Conservation (phyloP, 53 echinoderm and acorn worm genomes). For the Hippasteria phrygiana region DNA sequence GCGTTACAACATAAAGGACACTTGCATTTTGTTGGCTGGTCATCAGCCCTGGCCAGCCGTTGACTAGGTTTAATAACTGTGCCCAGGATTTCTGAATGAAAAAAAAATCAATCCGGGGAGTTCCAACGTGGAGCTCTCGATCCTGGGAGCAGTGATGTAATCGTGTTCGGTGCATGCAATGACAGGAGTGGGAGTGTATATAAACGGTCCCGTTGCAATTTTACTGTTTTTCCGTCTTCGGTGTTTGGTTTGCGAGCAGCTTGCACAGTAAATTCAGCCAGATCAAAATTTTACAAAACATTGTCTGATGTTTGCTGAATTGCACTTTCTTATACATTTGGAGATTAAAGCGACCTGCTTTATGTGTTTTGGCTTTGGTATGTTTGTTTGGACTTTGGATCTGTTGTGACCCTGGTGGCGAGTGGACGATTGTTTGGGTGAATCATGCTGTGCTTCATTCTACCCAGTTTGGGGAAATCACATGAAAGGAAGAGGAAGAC, state of each 20-base stretch:
- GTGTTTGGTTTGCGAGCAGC: neutral
- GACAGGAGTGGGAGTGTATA: neutral
- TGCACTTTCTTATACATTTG: neutral
- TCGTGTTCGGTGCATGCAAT: neutral
- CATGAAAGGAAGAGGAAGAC: slow-evolving; percentile 27
- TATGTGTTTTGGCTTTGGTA: slow-evolving; percentile 14
- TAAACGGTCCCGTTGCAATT: slow-evolving; percentile 6
- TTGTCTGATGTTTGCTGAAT: neutral
- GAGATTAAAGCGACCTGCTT: neutral
- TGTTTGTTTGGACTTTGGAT: slow-evolving; percentile 14
- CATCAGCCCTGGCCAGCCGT: neutral
- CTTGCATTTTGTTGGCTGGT: neutral
- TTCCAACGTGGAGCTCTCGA: slow-evolving; percentile 52
- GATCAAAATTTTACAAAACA: neutral
- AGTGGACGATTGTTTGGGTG: neutral
- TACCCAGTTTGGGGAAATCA: slow-evolving; percentile 30
- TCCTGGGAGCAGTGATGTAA: slow-evolving; percentile 52
- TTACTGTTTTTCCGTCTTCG: neutral
- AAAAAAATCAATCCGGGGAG: slow-evolving; percentile 22
- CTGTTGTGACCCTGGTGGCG: neutral
- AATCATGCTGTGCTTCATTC: slow-evolving; percentile 44
- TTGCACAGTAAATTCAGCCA: neutral
- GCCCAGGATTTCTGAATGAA: slow-evolving; percentile 36
- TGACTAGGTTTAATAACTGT: neutral
- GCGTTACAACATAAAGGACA: slow-evolving; percentile 34